phyloP scores from a whole-genome alignment of 2,797 vertebrate species.

The Galagoides demidoff region DNA sequence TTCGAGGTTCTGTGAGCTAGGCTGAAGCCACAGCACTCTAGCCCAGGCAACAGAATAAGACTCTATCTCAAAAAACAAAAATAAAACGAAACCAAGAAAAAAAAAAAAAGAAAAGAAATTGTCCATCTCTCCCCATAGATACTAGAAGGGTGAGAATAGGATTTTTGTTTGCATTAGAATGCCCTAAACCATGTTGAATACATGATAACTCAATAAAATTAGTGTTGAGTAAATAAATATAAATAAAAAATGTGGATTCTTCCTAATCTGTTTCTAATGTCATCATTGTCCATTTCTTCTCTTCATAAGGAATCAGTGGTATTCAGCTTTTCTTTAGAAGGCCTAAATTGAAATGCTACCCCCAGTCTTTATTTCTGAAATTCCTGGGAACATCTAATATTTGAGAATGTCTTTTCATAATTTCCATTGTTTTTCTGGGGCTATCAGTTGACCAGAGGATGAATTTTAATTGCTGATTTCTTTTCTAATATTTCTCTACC shows the following conservation, averaged over 20 bases:
- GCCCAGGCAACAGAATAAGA: no score
- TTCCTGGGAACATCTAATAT: background rate
- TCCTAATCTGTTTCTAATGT: background rate
- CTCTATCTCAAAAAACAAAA: no score
- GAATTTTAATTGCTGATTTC: slow-evolving; percentile 33
- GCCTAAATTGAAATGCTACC: background rate
- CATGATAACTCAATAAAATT: background rate
- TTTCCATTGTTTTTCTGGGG: slow-evolving; percentile 13
- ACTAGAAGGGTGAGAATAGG: background rate
- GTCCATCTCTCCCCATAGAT: background rate
- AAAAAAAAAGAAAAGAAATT: background rate
- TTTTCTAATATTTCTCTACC: background rate
- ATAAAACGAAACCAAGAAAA: no score
- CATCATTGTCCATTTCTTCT: background rate
- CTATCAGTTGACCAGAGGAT: slow-evolving; percentile 7
- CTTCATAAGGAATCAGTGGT: background rate
- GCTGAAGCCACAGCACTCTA: no score
- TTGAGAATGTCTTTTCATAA: background rate
- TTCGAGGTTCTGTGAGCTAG: no score
- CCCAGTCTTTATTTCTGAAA: slow-evolving; percentile 19
- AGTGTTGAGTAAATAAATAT: background rate
- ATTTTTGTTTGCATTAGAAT: background rate
- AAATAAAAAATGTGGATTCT: background rate
- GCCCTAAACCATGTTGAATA: background rate
- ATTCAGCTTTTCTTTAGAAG: background rate